These are phyloP conservation scores for Actenoides hombroni DNA, from an alignment of 2,113 vertebrate species.

Conservation along the genomic window DNA sequence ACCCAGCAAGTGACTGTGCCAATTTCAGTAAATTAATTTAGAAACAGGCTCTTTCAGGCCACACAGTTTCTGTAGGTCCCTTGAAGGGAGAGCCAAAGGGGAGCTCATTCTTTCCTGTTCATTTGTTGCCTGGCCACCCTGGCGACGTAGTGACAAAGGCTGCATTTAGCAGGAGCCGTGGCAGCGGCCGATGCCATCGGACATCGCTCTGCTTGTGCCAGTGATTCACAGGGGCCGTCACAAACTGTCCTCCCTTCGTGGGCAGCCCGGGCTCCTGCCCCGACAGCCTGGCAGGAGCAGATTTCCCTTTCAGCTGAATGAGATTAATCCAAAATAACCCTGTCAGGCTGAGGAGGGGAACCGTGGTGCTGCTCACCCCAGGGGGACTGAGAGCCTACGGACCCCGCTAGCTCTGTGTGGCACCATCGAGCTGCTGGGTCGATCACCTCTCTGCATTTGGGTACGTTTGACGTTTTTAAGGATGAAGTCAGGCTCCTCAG, in stretches of 20 bases:
- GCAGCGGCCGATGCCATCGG: neutral
- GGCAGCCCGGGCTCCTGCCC: neutral
- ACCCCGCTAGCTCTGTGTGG: neutral
- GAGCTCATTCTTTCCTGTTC: neutral
- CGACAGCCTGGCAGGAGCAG: neutral
- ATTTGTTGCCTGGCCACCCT: neutral
- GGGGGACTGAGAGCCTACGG: neutral
- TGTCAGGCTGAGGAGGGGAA: neutral
- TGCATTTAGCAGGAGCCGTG: neutral
- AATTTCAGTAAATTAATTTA: neutral
- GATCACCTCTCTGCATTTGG: neutral
- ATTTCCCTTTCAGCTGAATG: neutral
- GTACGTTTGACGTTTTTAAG: neutral
- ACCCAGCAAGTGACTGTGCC: neutral
- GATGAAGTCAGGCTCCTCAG: neutral
- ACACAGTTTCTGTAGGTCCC: neutral
- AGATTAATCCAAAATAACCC: neutral
- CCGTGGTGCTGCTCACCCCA: neutral
- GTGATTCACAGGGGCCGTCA: neutral
- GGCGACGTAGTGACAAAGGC: neutral
- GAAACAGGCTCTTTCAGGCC: neutral
- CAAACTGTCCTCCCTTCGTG: neutral
- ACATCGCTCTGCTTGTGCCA: neutral
- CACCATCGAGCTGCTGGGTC: neutral
- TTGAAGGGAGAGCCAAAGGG: neutral